These are phyloP conservation scores for Acromyrmex heyeri DNA, from an alignment of 1,140 invertebrate species.

Conservation along the genomic window DNA sequence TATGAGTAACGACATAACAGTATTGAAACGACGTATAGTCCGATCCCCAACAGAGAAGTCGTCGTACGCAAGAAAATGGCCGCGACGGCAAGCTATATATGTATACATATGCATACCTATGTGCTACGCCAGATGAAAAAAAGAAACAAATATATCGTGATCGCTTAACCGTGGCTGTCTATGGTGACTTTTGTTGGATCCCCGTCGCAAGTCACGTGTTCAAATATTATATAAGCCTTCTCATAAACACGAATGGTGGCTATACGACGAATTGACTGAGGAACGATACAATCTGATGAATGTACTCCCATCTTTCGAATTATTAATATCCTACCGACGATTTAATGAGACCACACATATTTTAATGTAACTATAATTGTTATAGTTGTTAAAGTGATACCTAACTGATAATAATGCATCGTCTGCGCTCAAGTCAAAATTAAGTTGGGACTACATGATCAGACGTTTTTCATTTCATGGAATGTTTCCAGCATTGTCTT, in stretches of 20 bases:
- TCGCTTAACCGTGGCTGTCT: conserved; percentile 73
- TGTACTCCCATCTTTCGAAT: not conserved
- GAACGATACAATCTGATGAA: conserved; percentile 28
- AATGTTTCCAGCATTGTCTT: conserved; percentile 19
- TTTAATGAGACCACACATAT: not conserved
- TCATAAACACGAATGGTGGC: conserved; percentile 35
- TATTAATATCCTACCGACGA: not conserved
- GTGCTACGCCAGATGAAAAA: conserved; percentile 70
- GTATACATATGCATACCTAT: conserved; percentile 60
- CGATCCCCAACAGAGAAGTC: conserved; percentile 60
- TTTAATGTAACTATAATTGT: conserved; percentile 34
- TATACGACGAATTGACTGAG: conserved; percentile 31
- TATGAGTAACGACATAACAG: conserved; percentile 66
- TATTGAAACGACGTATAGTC: conserved; percentile 51
- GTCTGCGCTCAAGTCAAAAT: not conserved
- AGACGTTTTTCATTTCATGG: not conserved
- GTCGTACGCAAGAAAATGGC: conserved; percentile 63
- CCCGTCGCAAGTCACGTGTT: conserved; percentile 68
- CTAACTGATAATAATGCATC: not conserved
- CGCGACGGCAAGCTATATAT: conserved; percentile 34
- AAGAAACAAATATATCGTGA: conserved; percentile 67
- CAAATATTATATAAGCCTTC: conserved; percentile 68
- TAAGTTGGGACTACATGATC: not conserved
- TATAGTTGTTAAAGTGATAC: not conserved
- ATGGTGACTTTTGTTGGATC: conserved; percentile 60